Conservation (phyloP, 2,113 vertebrate species). For the Takifugu bimaculatus region DNA sequence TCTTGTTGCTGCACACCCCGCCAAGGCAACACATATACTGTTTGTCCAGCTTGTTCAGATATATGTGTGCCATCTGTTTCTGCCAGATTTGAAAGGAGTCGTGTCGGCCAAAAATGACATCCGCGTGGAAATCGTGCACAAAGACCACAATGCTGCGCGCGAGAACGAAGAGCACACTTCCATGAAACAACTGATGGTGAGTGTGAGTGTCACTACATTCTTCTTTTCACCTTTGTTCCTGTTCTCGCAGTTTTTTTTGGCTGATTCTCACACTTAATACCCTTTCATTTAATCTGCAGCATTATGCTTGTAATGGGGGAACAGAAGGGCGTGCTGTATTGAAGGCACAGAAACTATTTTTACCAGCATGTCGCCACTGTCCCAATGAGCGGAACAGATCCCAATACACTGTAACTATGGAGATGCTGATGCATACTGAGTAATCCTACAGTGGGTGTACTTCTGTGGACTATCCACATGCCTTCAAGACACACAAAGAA, state of each 20-base stretch:
- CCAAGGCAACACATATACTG: slow-evolving; percentile 31
- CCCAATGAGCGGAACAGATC: slow-evolving; percentile 25
- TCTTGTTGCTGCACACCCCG: slow-evolving; percentile 36
- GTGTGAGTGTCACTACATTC: slow-evolving; percentile 68
- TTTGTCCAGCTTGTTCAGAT: slow-evolving; percentile 43
- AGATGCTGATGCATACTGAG: slow-evolving; percentile 41
- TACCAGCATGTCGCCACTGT: slow-evolving; percentile 33
- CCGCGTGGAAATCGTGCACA: slow-evolving; percentile 96
- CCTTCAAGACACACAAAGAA: slow-evolving; percentile 44
- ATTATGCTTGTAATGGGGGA: background rate
- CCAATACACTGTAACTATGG: slow-evolving; percentile 42
- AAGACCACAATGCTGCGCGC: slow-evolving; percentile 86
- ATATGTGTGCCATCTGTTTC: slow-evolving; percentile 27
- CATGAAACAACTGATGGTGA: slow-evolving; percentile 98
- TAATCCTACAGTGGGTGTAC: slow-evolving; percentile 53
- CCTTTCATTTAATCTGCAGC: background rate
- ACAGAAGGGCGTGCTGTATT: slow-evolving; percentile 15
- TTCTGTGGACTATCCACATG: slow-evolving; percentile 35
- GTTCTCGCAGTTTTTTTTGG: slow-evolving; percentile 8
- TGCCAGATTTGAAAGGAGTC: slow-evolving; percentile 92
- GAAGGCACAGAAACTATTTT: slow-evolving; percentile 47
- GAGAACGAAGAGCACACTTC: slow-evolving; percentile 88
- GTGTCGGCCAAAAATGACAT: slow-evolving; percentile 98
- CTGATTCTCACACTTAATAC: background rate
- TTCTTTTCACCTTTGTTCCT: slow-evolving; percentile 18